Base-by-base conservation (phyloP, 2,888 invertebrate species). In the Ctena decussata region DNA sequence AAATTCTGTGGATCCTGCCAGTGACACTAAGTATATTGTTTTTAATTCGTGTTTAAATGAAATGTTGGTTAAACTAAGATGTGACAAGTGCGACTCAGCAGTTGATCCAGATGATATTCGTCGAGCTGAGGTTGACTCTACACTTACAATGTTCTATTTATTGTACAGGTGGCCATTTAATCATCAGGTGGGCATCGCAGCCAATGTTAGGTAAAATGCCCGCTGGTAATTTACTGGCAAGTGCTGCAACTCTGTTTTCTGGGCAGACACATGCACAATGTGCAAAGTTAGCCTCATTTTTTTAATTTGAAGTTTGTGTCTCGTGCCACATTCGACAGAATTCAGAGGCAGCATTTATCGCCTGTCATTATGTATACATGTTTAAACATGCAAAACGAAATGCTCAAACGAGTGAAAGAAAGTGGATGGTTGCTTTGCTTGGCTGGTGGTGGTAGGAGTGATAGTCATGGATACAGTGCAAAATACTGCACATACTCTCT, bases 341-440 rank as follows among this genome's bases (percentile, higher is more conserved):
- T 84, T 18, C 84, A 84, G 37, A 18, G 80, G 37, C 53, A 81
- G 21, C 32, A 41, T 39, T 11, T 84, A 11, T 70, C 77, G 77
- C 80, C 77, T n/a, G 81, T 84, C n/a, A 60, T 84, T n/a, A 18
- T 69, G 32, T 69, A 84, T 44, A 71, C 80, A 21, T 84, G 84
- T 80, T 35, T 24, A 24, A 18, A 18, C 0, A 32, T 82, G 12
- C 77, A 82, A 44, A 53, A 49, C 0, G 32, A 53, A 27, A 18
- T 80, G 21, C 44, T 80, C 12, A 24, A 70, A 0, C 77, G 41
- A n/a, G 65, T 80, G 5, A 80, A 69, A 57, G 32, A 35, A 6
- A 41, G 39, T 39, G 77, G 65, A 15, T 46, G 70, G 53, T 18
- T 35, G 39, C 49, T 80, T 27, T 21, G 57, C 8, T 35, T 85